Conservation (phyloP, 2,797 vertebrate genomes). For the Macroramphosus scolopax region DNA sequence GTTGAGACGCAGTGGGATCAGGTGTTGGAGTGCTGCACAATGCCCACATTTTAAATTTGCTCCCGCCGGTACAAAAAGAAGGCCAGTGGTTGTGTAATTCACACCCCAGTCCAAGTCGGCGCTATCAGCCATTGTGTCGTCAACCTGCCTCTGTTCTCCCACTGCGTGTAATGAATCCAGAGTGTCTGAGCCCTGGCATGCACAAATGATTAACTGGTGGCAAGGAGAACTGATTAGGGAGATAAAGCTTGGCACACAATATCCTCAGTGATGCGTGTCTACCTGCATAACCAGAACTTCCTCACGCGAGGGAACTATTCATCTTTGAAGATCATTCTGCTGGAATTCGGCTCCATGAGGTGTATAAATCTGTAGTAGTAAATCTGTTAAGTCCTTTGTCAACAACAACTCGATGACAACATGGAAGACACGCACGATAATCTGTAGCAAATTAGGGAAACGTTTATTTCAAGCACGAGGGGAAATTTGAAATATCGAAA, state of each 20-base stretch:
- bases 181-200: slow-evolving; percentile 64
- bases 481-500: no score
- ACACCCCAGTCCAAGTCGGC: slow-evolving; percentile 50
- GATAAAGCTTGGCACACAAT: slow-evolving; percentile 73
- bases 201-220: slow-evolving; percentile 72
- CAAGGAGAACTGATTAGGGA: slow-evolving; percentile 70
- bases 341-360: slow-evolving; percentile 1
- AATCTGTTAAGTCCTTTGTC: no score
- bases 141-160: slow-evolving; percentile 56
- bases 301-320: slow-evolving; percentile 61
- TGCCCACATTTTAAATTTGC: slow-evolving; percentile 36
- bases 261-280: slow-evolving; percentile 49
- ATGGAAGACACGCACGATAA: not conserved
- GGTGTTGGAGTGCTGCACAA: slow-evolving; percentile 37
- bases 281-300: slow-evolving; percentile 59
- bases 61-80: slow-evolving; percentile 21
- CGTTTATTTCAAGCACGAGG: no score
- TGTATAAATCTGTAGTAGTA: no score
- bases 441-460: not conserved
- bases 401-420: not conserved
- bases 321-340: slow-evolving; percentile 24
- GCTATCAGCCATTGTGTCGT: slow-evolving; percentile 44
- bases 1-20: slow-evolving; percentile 46
- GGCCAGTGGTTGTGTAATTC: slow-evolving; percentile 39
- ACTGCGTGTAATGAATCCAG: slow-evolving; percentile 61